Evolutionary conservation across 2,888 invertebrate species (phyloP).

Genomic region (Exephanes ischioxanthus): DNA sequence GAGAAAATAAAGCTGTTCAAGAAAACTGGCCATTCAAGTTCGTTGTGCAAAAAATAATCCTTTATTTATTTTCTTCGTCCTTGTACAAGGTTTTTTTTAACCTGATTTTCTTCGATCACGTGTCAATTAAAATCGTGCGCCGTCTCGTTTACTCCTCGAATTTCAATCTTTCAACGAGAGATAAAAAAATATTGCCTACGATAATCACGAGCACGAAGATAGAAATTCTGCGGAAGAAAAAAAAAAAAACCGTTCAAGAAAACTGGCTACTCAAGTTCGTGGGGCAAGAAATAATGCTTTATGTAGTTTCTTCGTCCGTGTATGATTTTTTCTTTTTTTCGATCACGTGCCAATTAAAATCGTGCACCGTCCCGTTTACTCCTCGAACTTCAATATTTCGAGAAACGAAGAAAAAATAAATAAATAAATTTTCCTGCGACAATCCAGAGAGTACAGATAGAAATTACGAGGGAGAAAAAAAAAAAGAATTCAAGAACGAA

Average conservation of each 20-base stretch:
- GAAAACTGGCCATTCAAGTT: conserved; percentile 4
- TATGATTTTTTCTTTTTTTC: neutral
- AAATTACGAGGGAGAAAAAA: too few species aligned
- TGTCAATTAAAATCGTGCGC: too few species aligned
- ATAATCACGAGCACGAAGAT: neutral
- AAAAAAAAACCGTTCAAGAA: neutral
- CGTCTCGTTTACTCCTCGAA: neutral
- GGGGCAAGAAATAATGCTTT: neutral
- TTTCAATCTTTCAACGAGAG: neutral
- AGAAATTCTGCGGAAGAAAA: neutral
- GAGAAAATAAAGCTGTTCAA: neutral
- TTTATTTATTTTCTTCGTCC: neutral
- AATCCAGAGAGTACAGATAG: too few species aligned
- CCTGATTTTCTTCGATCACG: neutral
- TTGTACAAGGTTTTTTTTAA: too few species aligned
- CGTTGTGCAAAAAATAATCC: neutral
- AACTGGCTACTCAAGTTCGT: neutral
- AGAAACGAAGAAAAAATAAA: neutral
- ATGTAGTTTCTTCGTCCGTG: too few species aligned
- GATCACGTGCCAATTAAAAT: too few species aligned
- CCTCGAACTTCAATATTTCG: neutral
- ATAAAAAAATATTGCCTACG: neutral
- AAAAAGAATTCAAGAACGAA: too few species aligned
- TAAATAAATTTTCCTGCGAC: neutral
- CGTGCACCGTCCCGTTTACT: neutral